Percentiles rank a stretch among this genome's conserved stretches.
These are phyloP conservation scores for Hippocampus guttulatus DNA, from an alignment of 2,113 vertebrate species.

Conservation along the genomic window DNA sequence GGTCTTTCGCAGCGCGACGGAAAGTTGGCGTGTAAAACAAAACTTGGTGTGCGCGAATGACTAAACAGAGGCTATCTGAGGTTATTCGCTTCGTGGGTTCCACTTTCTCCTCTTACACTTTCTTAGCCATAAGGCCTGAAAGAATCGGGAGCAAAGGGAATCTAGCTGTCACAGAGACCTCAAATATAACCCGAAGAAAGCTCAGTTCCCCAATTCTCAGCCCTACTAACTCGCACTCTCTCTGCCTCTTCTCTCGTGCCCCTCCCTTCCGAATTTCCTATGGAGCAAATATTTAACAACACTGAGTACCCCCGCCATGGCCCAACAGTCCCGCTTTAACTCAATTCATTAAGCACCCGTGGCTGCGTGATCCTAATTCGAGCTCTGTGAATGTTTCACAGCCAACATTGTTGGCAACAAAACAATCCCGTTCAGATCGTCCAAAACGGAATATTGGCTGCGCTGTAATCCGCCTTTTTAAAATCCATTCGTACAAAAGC, in stretches of 20 bases:
- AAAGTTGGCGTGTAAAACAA: conserved; percentile 18
- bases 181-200: conserved; percentile 48
- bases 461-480: neutral
- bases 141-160: conserved; percentile 46
- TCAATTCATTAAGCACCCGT: neutral
- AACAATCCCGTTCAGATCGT: neutral
- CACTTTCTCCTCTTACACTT: conserved; percentile 23
- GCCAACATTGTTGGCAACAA: neutral
- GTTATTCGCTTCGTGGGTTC: conserved; percentile 32
- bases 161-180: conserved; percentile 44
- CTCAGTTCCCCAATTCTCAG: conserved; percentile 19
- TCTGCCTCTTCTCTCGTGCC: conserved; percentile 2
- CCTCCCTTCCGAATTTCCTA: conserved; percentile 17
- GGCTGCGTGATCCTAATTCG: neutral
- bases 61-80: conserved; percentile 23
- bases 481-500: neutral
- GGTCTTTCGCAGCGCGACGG: conserved; percentile 13
- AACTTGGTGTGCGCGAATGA: conserved; percentile 15
- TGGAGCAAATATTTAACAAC: conserved; percentile 17
- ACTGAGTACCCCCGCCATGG: neutral
- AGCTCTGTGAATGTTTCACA: neutral
- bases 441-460: neutral
- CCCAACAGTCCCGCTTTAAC: neutral
- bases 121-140: conserved; percentile 33
- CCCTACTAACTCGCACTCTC: neutral